These are phyloP conservation scores for Planococcus citri DNA, from an alignment of 1,140 invertebrate species.

Conservation along the genomic window DNA sequence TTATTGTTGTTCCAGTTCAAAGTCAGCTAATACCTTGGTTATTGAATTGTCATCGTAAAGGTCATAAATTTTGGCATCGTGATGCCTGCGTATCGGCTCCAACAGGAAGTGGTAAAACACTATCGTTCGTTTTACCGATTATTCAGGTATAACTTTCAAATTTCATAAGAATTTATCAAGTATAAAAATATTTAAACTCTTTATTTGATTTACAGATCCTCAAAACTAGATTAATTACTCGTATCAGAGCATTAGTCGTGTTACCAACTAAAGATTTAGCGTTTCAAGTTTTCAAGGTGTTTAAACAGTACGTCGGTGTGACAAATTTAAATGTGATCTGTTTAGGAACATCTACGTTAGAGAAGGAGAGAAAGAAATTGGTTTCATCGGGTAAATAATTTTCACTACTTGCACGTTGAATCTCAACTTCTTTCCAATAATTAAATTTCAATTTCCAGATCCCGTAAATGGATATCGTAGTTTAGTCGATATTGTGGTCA, in stretches of 20 bases:
- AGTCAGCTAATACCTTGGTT: slow-evolving; percentile 68
- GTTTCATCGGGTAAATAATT: slow-evolving; percentile 28
- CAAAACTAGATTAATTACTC: slow-evolving; percentile 36
- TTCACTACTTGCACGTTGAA: slow-evolving; percentile 43
- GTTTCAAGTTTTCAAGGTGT: slow-evolving; percentile 72
- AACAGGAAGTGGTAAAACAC: slow-evolving; percentile 95
- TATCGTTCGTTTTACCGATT: slow-evolving; percentile 86
- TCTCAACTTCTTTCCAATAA: no score
- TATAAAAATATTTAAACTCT: slow-evolving; percentile 29
- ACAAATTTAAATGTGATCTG: slow-evolving; percentile 52
- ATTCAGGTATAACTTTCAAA: slow-evolving; percentile 45
- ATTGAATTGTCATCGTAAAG: slow-evolving; percentile 39
- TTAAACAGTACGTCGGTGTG: slow-evolving; percentile 54
- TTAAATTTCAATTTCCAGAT: slow-evolving; percentile 23
- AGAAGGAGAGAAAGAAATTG: slow-evolving; percentile 22
- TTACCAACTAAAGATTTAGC: slow-evolving; percentile 87
- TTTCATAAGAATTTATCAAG: slow-evolving; percentile 29
- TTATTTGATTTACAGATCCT: slow-evolving; percentile 34
- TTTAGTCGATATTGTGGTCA: slow-evolving; percentile 77
- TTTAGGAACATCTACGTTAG: slow-evolving; percentile 20
- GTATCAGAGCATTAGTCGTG: slow-evolving; percentile 72
- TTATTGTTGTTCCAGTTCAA: slow-evolving; percentile 54
- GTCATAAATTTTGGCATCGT: slow-evolving; percentile 51
- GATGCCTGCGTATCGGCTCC: slow-evolving; percentile 96
- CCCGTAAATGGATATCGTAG: slow-evolving; percentile 31